Base-by-base conservation (phyloP, 1,140 invertebrate species). In the Orussus abietinus region DNA sequence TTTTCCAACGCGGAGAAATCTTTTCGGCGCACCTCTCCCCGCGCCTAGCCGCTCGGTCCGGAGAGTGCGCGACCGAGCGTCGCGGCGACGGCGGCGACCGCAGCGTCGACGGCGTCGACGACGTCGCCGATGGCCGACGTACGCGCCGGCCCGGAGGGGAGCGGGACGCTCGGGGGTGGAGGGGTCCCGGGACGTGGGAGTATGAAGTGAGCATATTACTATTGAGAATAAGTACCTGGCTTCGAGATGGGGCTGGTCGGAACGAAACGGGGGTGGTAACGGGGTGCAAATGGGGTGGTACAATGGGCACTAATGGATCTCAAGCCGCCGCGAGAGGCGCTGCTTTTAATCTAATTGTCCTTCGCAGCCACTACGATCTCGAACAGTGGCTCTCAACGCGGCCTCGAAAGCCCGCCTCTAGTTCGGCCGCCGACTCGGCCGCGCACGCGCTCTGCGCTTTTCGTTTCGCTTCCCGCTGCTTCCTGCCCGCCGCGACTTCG, bases 331-430 rank as follows among this genome's bases (percentile, higher is more conserved):
- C 62, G 61, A 71, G 69, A 71, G 68, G 64, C 69, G 70, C 68
- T 72, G 70, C 70, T 73, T 73, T 73, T 73, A 73, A 73, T 73
- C 69, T 71, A 73, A 73, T 73, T 69, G 70, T 73, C 68, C 69
- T 68, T 55, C 59, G 53, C 55, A 61, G 59, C 57, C 50, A 53
- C 45, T 53, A 43, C 53, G 59, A 64, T 64, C 57, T 58, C 51
- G 53, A 59, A 57, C 57, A 59, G 53, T 57, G 57, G 44, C 55
- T 55, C 53, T 60, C 62, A 64, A 61, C 51, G n/a, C n/a, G n/a
- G n/a, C n/a, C n/a, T n/a, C n/a, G n/a, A n/a, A n/a, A n/a, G n/a
- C n/a, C n/a, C n/a, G n/a, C n/a, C n/a, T n/a, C n/a, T n/a, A n/a
- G n/a, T n/a, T n/a, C n/a, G n/a, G n/a, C n/a, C n/a, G n/a, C 18